These are phyloP conservation scores for Iguana delicatissima DNA, from an alignment of 2,797 vertebrate species.

Conservation along the genomic window DNA sequence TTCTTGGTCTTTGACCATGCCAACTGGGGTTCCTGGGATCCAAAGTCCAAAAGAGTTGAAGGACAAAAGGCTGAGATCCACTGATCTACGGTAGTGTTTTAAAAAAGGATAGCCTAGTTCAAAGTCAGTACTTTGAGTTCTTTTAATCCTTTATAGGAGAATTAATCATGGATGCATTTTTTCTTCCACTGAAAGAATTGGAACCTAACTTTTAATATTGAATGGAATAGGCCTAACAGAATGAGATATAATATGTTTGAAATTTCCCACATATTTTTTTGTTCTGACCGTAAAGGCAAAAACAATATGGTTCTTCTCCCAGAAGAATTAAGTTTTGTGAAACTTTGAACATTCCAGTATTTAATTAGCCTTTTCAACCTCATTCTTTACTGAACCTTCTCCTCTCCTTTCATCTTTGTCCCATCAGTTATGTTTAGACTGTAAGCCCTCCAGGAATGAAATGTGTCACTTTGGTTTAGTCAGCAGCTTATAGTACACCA, in stretches of 20 bases:
- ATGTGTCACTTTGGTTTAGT: conserved; percentile 1
- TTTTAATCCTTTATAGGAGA: background rate
- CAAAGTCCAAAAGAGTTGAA: background rate
- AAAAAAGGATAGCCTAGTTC: background rate
- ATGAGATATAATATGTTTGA: background rate
- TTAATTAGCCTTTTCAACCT: background rate
- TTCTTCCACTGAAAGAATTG: background rate
- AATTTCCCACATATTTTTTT: background rate
- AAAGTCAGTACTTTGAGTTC: background rate
- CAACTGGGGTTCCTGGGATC: background rate
- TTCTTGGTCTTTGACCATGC: background rate
- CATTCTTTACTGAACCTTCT: background rate
- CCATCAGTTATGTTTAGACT: background rate
- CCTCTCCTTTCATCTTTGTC: background rate
- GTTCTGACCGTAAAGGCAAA: background rate
- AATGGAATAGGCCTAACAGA: background rate
- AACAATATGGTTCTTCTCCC: background rate
- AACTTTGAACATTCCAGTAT: background rate
- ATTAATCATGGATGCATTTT: background rate
- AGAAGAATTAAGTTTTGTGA: background rate
- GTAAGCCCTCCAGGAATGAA: background rate
- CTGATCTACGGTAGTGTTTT: background rate
- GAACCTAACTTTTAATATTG: background rate
- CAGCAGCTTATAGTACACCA: background rate
- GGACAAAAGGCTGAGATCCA: background rate